Conservation (phyloP, 2,113 vertebrate genomes). For the Butorides virescens region DNA sequence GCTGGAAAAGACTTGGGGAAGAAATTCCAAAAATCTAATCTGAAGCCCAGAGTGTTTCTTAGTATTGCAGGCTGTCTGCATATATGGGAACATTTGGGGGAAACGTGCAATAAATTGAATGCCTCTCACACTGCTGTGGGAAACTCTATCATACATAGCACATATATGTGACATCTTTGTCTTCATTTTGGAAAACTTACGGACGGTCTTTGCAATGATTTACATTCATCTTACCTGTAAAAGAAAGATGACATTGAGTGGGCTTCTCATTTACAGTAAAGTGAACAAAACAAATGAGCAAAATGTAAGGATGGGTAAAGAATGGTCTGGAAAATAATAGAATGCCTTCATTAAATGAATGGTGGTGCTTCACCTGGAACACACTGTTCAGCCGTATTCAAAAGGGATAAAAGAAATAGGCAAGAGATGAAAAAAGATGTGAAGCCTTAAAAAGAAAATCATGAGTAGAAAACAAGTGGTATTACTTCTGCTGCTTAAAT, state of each 20-base stretch:
- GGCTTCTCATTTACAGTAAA: background rate
- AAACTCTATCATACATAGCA: constrained; percentile 15
- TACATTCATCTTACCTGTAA: constrained; percentile 11
- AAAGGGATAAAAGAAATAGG: background rate
- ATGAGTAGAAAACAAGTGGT: background rate
- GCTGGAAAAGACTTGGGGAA: background rate
- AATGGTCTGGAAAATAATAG: background rate
- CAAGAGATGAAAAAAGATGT: background rate
- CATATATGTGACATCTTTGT: background rate
- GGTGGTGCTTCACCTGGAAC: background rate
- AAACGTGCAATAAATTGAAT: constrained; percentile 40
- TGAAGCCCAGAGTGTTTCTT: background rate
- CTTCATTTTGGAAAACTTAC: constrained; percentile 22
- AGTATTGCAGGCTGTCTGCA: constrained; percentile 13
- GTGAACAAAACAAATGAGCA: background rate
- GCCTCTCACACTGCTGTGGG: constrained; percentile 1
- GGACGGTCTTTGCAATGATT: constrained; percentile 30
- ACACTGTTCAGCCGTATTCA: background rate
- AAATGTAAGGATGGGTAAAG: background rate
- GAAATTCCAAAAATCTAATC: background rate
- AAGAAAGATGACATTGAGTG: constrained; percentile 18
- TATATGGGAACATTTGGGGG: constrained; percentile 31
- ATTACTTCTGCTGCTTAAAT: constrained; percentile 8
- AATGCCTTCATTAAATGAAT: background rate
- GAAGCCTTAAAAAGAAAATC: constrained; percentile 4